These are phyloP conservation scores for Eumerus sabulonum DNA, from an alignment of 2,888 invertebrate genomes.

Conservation along the genomic window DNA sequence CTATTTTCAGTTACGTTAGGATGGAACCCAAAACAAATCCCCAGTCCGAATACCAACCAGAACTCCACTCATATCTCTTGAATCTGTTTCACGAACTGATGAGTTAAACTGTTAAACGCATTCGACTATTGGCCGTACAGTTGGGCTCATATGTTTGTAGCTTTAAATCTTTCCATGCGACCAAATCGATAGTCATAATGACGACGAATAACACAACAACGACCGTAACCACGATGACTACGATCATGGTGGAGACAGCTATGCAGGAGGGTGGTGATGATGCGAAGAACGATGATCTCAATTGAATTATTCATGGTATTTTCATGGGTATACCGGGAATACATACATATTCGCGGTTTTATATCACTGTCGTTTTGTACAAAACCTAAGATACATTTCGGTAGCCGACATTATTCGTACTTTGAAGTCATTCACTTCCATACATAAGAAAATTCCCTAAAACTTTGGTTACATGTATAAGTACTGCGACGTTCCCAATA, in stretches of 20 bases:
- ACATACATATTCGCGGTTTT: slow-evolving; percentile 22
- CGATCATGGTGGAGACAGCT: slow-evolving; percentile 3
- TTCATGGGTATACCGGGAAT: slow-evolving; percentile 44
- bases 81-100: slow-evolving; percentile 13
- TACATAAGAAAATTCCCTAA: not conserved
- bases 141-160: slow-evolving; percentile 1
- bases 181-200: not conserved
- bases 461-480: not conserved
- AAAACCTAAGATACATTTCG: slow-evolving; percentile 25
- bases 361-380: slow-evolving; percentile 22
- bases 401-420: slow-evolving; percentile 10
- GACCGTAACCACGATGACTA: not conserved
- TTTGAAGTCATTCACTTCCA: slow-evolving; percentile 19
- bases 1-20: too few relatives aligned
- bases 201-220: too few relatives aligned
- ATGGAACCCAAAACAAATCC: too few relatives aligned
- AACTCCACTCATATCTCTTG: not conserved
- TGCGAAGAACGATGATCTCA: slow-evolving; percentile 33
- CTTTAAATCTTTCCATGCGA: slow-evolving; percentile 1
- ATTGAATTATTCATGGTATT: slow-evolving; percentile 53
- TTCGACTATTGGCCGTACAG: not conserved
- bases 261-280: slow-evolving; percentile 6
- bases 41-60: not conserved
- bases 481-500: too few relatives aligned
- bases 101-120: not conserved